These are phyloP conservation scores for Xenops minutus DNA, from an alignment of 2,797 vertebrate species.

Conservation along the genomic window DNA sequence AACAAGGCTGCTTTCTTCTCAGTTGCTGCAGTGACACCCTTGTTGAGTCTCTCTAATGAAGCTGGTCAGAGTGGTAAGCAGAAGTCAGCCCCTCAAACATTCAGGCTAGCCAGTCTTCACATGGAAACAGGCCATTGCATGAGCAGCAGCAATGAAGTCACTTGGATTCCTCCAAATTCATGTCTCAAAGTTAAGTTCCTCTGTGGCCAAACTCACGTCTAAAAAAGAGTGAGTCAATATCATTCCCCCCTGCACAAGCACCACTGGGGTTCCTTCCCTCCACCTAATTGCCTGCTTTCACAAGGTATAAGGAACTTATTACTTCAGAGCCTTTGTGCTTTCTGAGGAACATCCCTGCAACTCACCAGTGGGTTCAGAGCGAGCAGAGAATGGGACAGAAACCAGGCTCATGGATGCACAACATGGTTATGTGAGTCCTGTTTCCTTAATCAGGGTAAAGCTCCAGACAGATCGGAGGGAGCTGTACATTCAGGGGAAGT, in stretches of 20 bases:
- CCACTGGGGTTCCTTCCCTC: not conserved
- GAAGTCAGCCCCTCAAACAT: not conserved
- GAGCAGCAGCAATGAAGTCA: not conserved
- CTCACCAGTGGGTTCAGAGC: not conserved
- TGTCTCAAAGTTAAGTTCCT: not conserved
- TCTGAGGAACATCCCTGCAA: conserved; percentile 10
- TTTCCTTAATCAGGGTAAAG: not conserved
- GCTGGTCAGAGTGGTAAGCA: not conserved
- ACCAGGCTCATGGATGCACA: not conserved
- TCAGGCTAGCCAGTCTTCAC: not conserved
- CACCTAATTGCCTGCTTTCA: conserved; percentile 51
- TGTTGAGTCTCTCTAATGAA: not conserved
- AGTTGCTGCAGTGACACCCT: not conserved
- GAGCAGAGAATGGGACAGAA: not conserved
- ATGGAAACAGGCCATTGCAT: not conserved
- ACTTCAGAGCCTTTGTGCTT: conserved; percentile 60
- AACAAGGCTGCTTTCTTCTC: not conserved
- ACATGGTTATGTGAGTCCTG: rapidly evolving
- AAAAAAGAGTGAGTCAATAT: conserved; percentile 52
- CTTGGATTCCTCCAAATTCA: not conserved
- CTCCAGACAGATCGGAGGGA: not conserved
- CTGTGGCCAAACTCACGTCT: not conserved
- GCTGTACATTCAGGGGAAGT: not conserved
- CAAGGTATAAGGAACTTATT: conserved; percentile 56
- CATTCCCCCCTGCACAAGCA: not conserved